Evolutionary conservation across 2,888 invertebrate species (phyloP), one percentile per base, ranked within the genome.

Genomic region (Archips crataeganus): DNA sequence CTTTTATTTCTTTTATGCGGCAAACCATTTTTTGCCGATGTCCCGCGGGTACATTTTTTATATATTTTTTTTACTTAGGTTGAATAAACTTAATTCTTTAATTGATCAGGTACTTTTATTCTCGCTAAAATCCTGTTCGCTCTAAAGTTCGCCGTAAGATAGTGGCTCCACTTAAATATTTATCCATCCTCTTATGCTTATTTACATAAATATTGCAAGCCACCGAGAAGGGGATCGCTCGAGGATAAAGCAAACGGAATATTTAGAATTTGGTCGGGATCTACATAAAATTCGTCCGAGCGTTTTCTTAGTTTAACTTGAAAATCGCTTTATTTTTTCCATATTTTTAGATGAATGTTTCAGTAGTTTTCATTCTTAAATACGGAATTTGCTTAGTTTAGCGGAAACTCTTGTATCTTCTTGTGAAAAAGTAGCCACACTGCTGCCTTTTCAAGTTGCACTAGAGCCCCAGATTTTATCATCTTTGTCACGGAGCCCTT

Each of bases 211-310:
- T 74, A 76, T 77, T 75, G 68, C 71, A 68, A 74, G 67, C 75
- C 65, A 75, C 76, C 62, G 71, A 70, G 76, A 60, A 63, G 62
- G 49, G 60, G 73, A 75, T 54, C 74, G 70, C 75, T 68, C 32
- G 66, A 54, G 69, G 68, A 75, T 76, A 78, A 79, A 77, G 32
- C 71, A 71, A 74, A 72, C 73, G 72, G 73, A 79, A 78, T 78
- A 78, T 76, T 78, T 77, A 69, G 71, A 72, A 67, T 75, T 75
- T 69, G 71, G 71, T 69, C 15, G 68, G 68, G 63, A 73, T 73
- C 68, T 64, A 68, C 68, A 69, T 69, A 49, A 73, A 73, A 69
- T 69, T 64, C 49, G 49, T 45, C 15, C 34, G 63, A 69, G 63
- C 68, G 34, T 68, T 69, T 73, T 66, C 70, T 65, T 62, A 59